Evolutionary conservation across 2,113 vertebrate species (phyloP), one percentile per base, ranked within the genome.

Genomic region (Melanerpes formicivorus): DNA sequence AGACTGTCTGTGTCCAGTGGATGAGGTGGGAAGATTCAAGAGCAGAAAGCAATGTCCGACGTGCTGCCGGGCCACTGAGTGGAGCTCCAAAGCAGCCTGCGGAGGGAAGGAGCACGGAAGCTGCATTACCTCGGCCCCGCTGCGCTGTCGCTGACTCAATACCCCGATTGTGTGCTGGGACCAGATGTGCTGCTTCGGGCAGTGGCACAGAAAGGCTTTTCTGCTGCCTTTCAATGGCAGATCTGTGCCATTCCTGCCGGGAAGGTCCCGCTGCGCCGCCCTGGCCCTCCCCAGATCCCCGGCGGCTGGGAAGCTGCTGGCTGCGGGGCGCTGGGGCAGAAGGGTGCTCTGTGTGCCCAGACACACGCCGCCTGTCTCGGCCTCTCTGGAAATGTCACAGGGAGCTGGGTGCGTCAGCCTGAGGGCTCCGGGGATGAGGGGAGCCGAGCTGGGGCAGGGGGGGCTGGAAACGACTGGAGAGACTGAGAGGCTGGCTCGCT

Each of bases 171-270:
- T 96, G 6, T 3, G 16, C 22, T 0, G 14, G 50, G 69, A 11
- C 30, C 93, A 91, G 89, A 73, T 80, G 87, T 5, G 29, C 44
- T 1, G 65, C 72, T 87, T 3, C 16, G 8, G 86, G 59, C 55
- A 1, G 76, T 17, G 1, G 82, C 90, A 93, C 92, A 96, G 93
- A 95, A 69, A 37, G 40, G 63, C 96, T 90, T 93, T 96, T 96
- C 82, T 93, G 75, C 87, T 30, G 60, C 79, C 34, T 48, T 16
- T 96, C 91, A 96, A 95, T 71, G 72, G 37, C 75, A n/a, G 81
- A 77, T 92, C 93, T 94, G 18, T 95, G 88, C 56, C 10, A 0
- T 13, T 77, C 66, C 87, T 6, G 8, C 58, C 9, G 30, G 83
- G 87, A 86, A 66, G 80, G 78, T 50, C 76, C 86, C 4, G 6